phyloP scores from a whole-genome alignment of 2,888 invertebrate genomes.

The Eupeodes luniger region DNA sequence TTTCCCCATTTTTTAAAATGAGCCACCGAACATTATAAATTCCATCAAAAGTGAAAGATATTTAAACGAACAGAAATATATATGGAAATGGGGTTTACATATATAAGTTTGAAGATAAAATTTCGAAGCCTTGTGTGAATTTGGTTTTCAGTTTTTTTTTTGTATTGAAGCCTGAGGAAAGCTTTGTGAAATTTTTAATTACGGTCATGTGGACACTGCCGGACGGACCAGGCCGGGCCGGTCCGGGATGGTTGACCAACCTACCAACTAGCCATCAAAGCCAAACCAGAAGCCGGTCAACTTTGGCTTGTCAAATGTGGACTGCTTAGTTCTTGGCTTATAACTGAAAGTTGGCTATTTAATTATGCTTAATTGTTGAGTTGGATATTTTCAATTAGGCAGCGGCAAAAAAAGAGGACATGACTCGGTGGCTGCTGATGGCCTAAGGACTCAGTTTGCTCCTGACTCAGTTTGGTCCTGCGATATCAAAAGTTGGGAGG shows the following conservation, averaged over 20 bases:
- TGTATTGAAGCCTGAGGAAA: constrained; percentile 9
- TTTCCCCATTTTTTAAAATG: constrained; percentile 17
- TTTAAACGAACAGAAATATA: background rate
- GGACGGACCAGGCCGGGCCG: background rate
- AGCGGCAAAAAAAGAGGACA: background rate
- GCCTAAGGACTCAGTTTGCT: background rate
- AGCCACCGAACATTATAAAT: constrained; percentile 26
- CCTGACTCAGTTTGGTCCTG: background rate
- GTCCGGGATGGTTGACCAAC: background rate
- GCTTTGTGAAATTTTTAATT: constrained; percentile 33
- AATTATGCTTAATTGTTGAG: constrained; percentile 57
- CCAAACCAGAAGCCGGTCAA: background rate
- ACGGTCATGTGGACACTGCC: constrained; percentile 26
- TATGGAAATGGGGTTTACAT: too few species aligned
- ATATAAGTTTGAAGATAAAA: background rate
- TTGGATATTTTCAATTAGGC: constrained; percentile 52
- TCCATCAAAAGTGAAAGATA: constrained; percentile 32
- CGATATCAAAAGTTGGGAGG: background rate
- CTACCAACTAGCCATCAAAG: too few species aligned
- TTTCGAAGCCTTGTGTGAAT: constrained; percentile 23
- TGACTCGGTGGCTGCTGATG: too few species aligned
- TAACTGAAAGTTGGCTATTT: constrained; percentile 25
- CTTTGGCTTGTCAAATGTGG: constrained; percentile 27
- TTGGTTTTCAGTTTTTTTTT: background rate
- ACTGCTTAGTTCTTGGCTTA: constrained; percentile 10